Conservation (phyloP, 2,113 vertebrate genomes). For the Vireo altiloquus region DNA sequence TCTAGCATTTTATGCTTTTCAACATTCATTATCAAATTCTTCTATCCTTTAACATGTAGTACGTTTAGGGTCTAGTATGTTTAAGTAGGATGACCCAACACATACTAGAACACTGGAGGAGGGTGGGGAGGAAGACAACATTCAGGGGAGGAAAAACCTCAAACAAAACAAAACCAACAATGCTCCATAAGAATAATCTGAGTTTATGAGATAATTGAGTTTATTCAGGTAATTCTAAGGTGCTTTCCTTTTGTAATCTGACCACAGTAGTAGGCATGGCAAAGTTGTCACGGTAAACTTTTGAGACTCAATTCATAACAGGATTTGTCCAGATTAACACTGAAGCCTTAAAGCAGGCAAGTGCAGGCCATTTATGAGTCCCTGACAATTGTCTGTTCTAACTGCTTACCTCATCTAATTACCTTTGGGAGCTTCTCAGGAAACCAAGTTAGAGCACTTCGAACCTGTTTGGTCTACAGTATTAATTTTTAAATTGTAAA, state of each 20-base stretch:
- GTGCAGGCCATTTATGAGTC: not conserved
- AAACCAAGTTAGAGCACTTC: not conserved
- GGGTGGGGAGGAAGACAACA: not conserved
- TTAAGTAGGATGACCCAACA: not conserved
- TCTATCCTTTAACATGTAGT: not conserved
- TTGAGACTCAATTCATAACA: not conserved
- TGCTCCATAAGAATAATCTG: not conserved
- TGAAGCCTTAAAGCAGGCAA: not conserved
- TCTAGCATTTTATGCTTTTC: not conserved
- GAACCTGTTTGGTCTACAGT: not conserved
- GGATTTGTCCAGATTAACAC: slow-evolving; percentile 17
- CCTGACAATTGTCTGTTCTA: not conserved
- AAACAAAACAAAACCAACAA: not conserved
- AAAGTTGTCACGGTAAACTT: not conserved
- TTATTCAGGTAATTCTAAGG: not conserved
- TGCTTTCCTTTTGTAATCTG: slow-evolving; percentile 9
- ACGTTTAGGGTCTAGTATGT: not conserved
- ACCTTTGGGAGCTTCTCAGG: not conserved
- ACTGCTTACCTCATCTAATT: not conserved
- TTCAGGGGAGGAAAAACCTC: fast-evolving
- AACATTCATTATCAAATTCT: not conserved
- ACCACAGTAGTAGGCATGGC: not conserved
- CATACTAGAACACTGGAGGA: not conserved
- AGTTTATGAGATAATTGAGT: not conserved
- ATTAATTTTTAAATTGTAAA: not conserved